phyloP scores from a whole-genome alignment of 2,113 vertebrate species.

The Tachuris rubrigastra region DNA sequence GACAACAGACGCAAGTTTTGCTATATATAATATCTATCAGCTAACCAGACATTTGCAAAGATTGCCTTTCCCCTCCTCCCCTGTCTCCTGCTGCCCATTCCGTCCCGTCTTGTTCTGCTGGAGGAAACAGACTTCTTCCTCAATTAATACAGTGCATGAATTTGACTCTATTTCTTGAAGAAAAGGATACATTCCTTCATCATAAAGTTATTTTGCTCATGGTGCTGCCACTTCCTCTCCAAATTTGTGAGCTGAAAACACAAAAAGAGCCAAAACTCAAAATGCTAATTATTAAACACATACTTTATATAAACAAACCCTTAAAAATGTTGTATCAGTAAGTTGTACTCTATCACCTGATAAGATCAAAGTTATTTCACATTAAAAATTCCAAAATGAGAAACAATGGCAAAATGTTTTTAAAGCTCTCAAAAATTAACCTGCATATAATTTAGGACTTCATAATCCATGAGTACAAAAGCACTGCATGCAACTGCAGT shows the following conservation, averaged over 20 bases:
- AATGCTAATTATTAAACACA: not conserved
- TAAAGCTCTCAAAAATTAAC: not conserved
- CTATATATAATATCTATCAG: not conserved
- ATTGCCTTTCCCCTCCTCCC: not conserved
- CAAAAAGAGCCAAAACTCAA: slow-evolving; percentile 32
- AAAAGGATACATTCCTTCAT: slow-evolving; percentile 99
- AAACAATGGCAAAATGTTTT: slow-evolving; percentile 12
- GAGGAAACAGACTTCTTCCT: slow-evolving; percentile 54
- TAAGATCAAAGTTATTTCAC: not conserved
- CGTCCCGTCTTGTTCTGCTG: not conserved
- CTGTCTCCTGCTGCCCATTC: not conserved
- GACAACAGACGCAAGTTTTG: not conserved
- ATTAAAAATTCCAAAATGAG: not conserved
- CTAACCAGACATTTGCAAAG: not conserved
- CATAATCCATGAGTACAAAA: not conserved
- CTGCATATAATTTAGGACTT: not conserved
- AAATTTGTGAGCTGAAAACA: slow-evolving; percentile 89
- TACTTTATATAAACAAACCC: not conserved
- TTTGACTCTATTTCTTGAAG: slow-evolving; percentile 45
- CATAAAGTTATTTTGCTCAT: slow-evolving; percentile 97
- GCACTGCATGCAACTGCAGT: not conserved
- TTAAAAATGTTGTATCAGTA: not conserved
- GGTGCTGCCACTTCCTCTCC: slow-evolving; percentile 96
- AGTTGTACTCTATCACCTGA: not conserved
- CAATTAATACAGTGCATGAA: not conserved